A percentile compares a stretch with the other conserved stretches of the same genome.
phyloP scores from a whole-genome alignment of 2,113 vertebrate species.

The Meriones unguiculatus region DNA sequence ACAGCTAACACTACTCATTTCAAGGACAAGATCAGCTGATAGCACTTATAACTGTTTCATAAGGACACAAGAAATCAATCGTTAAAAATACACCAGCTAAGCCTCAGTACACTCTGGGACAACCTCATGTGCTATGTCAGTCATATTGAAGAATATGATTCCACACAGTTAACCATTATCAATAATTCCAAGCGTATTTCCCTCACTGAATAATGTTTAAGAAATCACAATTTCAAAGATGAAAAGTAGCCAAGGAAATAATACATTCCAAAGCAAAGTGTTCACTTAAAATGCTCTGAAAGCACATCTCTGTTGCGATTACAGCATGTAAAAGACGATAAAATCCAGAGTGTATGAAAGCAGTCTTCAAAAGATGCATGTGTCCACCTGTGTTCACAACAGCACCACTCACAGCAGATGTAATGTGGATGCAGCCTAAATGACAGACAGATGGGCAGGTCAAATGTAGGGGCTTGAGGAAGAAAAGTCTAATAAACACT shows the following conservation, averaged over 20 bases:
- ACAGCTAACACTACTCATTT: conserved; percentile 36
- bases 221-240: conserved; percentile 49
- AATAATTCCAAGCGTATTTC: conserved; percentile 46
- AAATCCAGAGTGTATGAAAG: neutral
- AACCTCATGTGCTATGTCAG: conserved; percentile 32
- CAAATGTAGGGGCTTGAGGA: neutral
- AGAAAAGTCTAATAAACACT: neutral
- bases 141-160: neutral
- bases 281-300: conserved; percentile 55
- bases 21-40: neutral
- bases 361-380: neutral
- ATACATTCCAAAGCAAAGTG: conserved; percentile 51
- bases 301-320: neutral
- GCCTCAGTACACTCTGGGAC: conserved; percentile 2
- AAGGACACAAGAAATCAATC: conserved; percentile 21
- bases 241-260: conserved; percentile 42
- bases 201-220: neutral
- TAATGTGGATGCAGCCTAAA: neutral
- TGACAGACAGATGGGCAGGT: neutral
- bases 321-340: neutral
- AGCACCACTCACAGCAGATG: neutral
- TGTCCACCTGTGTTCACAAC: neutral
- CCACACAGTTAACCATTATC: neutral
- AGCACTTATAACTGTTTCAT: neutral
- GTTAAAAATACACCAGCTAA: conserved; percentile 41